These are phyloP conservation scores for Mechanitis messenoides DNA, from an alignment of 2,888 invertebrate species.

Conservation along the genomic window DNA sequence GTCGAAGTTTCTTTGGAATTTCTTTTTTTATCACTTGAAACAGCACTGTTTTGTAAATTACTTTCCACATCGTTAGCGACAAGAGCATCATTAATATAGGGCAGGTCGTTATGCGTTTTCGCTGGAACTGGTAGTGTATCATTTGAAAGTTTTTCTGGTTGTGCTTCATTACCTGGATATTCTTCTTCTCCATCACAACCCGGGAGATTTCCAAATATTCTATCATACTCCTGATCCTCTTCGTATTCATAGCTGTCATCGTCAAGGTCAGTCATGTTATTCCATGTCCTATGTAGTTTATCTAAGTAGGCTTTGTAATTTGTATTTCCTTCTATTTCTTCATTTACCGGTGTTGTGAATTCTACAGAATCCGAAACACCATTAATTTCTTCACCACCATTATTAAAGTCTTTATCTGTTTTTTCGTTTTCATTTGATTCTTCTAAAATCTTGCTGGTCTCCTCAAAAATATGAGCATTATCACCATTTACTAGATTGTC, in stretches of 20 bases:
- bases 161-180: conserved; percentile 4
- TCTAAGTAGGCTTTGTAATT: conserved; percentile 45
- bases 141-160: conserved; percentile 15
- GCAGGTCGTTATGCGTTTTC: conserved; percentile 27
- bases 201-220: conserved; percentile 19
- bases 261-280: conserved; percentile 40
- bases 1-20: too few relatives aligned
- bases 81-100: conserved; percentile 45
- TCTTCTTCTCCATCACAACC: conserved; percentile 19
- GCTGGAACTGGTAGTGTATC: conserved; percentile 14
- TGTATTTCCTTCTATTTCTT: conserved; percentile 12
- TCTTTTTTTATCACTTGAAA: conserved; percentile 10
- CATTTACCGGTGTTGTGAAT: not conserved
- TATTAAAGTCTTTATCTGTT: conserved; percentile 14
- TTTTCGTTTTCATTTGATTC: conserved; percentile 30
- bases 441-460: conserved; percentile 33
- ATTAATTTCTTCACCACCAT: conserved; percentile 20
- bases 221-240: conserved; percentile 28
- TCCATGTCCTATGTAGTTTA: conserved; percentile 45
- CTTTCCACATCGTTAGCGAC: conserved; percentile 27
- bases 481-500: conserved; percentile 20
- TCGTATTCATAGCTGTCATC: conserved; percentile 27
- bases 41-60: conserved; percentile 13
- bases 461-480: conserved; percentile 33
- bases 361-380: conserved; percentile 21